Conservation (phyloP, 2,888 invertebrate genomes). For the Cephonodes hylas region DNA sequence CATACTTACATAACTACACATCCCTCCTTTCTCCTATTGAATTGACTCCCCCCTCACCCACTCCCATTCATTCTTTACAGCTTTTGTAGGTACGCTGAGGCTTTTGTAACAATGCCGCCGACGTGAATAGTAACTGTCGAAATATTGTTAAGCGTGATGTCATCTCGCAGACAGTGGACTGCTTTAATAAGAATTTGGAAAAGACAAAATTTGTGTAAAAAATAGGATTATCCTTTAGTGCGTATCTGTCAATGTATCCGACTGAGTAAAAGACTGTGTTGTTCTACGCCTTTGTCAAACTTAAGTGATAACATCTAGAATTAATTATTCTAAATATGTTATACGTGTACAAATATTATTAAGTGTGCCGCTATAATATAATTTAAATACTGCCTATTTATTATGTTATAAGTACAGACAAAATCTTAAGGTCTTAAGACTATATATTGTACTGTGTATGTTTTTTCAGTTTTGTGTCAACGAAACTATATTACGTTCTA, state of each 20-base stretch:
- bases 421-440: too few relatives aligned
- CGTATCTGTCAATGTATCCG: too few relatives aligned
- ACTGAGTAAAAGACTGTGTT: too few relatives aligned
- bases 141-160: constrained; percentile 68
- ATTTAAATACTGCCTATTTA: too few relatives aligned
- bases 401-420: neutral
- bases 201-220: neutral
- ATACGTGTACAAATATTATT: neutral
- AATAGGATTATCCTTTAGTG: neutral
- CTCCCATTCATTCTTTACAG: constrained; percentile 74
- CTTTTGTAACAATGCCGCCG: constrained; percentile 68
- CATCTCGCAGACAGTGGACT: constrained; percentile 43
- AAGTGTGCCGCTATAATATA: neutral
- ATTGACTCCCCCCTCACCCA: constrained; percentile 59
- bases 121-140: constrained; percentile 70
- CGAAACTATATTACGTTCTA: too few relatives aligned
- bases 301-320: too few relatives aligned
- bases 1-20: constrained; percentile 64
- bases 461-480: too few relatives aligned
- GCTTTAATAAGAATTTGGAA: constrained; percentile 16
- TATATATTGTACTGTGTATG: neutral
- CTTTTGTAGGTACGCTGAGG: constrained; percentile 70
- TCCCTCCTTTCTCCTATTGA: constrained; percentile 70
- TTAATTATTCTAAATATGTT: too few relatives aligned
- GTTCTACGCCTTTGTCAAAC: too few relatives aligned